Conservation (phyloP, 2,888 invertebrate genomes). For the Lysandra coridon region DNA sequence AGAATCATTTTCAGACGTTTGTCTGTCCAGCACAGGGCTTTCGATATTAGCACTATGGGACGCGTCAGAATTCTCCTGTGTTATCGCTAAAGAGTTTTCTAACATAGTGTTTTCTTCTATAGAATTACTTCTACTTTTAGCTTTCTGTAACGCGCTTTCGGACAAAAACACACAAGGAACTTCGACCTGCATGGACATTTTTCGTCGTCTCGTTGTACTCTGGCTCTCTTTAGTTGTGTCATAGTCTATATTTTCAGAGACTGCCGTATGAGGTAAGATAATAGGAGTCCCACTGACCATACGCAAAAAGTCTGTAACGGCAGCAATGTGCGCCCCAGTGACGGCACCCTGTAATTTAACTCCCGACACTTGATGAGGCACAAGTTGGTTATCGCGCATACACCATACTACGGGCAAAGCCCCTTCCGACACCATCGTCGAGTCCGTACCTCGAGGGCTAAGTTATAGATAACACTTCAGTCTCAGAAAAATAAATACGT, state of each 20-base stretch:
- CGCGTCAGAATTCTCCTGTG: constrained; percentile 35
- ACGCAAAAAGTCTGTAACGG: constrained; percentile 83
- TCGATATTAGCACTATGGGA: constrained; percentile 36
- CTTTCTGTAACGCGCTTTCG: constrained; percentile 73
- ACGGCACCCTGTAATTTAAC: constrained; percentile 83
- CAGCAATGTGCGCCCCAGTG: constrained; percentile 84
- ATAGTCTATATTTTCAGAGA: constrained; percentile 68
- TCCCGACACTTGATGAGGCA: constrained; percentile 84
- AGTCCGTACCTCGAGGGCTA: constrained; percentile 44
- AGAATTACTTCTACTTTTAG: constrained; percentile 71
- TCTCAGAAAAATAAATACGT: background rate
- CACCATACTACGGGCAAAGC: constrained; percentile 84
- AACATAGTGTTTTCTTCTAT: constrained; percentile 70
- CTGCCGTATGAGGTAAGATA: constrained; percentile 75
- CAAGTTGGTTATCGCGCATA: constrained; percentile 84
- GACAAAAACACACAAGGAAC: constrained; percentile 78
- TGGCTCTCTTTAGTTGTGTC: constrained; percentile 71
- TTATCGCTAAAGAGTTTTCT: constrained; percentile 57
- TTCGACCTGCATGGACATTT: constrained; percentile 79
- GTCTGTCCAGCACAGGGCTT: constrained; percentile 47
- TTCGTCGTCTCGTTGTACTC: constrained; percentile 66
- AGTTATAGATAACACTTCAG: constrained; percentile 32
- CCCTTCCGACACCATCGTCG: constrained; percentile 83
- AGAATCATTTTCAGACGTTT: constrained; percentile 48
- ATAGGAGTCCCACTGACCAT: constrained; percentile 83